Conservation (phyloP, 2,113 vertebrate genomes). For the Scomber scombrus region DNA sequence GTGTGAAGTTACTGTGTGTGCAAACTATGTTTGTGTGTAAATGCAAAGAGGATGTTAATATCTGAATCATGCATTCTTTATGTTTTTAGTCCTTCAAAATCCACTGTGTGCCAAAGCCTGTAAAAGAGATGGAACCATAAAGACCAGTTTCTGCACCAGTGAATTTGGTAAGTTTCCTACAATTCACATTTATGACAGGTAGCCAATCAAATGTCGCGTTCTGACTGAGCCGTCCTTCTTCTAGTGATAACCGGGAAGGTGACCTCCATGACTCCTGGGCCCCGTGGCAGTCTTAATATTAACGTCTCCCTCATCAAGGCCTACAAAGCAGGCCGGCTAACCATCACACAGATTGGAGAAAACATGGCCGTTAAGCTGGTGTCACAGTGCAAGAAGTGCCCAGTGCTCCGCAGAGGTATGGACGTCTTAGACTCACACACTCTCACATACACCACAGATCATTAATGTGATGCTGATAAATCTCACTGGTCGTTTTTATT, state of each 20-base stretch:
- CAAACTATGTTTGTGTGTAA: background rate
- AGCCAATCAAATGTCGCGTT: background rate
- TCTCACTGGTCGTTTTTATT: background rate
- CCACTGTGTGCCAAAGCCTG: conserved; percentile 84
- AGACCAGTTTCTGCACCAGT: conserved; percentile 89
- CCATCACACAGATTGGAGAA: conserved; percentile 83
- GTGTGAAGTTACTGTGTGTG: conserved; percentile 11
- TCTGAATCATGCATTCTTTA: background rate
- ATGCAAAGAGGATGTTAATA: background rate
- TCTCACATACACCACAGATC: background rate
- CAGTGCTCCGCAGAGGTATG: conserved; percentile 82
- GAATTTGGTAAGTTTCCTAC: conserved; percentile 86
- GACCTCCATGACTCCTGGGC: conserved; percentile 76
- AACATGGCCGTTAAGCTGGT: conserved; percentile 84
- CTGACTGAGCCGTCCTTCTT: conserved; percentile 21
- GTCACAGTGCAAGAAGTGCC: conserved; percentile 89
- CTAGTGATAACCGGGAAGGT: conserved; percentile 89
- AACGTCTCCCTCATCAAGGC: conserved; percentile 82
- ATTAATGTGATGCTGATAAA: background rate
- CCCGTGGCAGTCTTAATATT: conserved; percentile 77
- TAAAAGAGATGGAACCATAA: conserved; percentile 85
- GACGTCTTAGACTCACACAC: background rate
- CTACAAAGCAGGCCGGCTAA: conserved; percentile 87
- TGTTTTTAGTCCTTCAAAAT: conserved; percentile 65
- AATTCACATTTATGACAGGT: background rate